Evolutionary conservation across 2,797 vertebrate species (phyloP), one percentile per base, ranked within the genome.

Genomic region (Rhinatrema bivittatum): DNA sequence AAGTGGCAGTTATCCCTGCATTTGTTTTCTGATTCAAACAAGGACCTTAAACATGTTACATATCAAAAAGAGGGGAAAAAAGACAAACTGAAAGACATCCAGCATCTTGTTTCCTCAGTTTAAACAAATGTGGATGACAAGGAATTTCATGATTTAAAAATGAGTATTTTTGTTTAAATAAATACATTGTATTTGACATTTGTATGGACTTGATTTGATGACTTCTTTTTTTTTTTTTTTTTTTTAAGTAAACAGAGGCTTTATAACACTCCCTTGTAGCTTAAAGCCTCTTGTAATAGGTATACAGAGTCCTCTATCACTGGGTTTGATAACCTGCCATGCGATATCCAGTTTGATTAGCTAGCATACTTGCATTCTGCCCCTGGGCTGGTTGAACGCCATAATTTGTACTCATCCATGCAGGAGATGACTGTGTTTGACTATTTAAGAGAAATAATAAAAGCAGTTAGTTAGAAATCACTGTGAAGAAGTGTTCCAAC

Each of bases 271-370:
- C 53, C 44, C 45, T n/a, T 48, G 60, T 50, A 66, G 70, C 56
- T 55, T 73, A 56, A 46, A 65, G 65, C 62, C 68, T 47, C 54
- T 62, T 55, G 65, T 59, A 62, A 62, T 48, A 12, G 44, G 32
- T 51, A n/a, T 43, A 32, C 52, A 64, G 40, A 65, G 70, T 78
- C 68, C 59, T 56, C 48, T 68, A 80, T 93, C 84, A 94, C 60
- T 91, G 91, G 36, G 90, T 88, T 65, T 91, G 90, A 74, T 91
- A 94, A 74, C 88, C 89, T 39, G 91, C 66, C 63, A 91, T 85
- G 56, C 89, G 87, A 74, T 92, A 90, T 45, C 90, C 88, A 5
- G 87, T 82, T 63, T 91, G 90, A 78, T 75, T 91, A 65, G 87
- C 78, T 50, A 93, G 68, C 81, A 94, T 84, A 68, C 87, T 88